phyloP scores from a whole-genome alignment of 2,113 vertebrate species.

The zebrafish (Danio rerio) region GRCz12tu NC_133189.1:44222001-44222500 shows the following conservation, averaged over 20 bases:
- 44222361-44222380: too few species aligned
- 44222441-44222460: too few species aligned
- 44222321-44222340: not conserved
- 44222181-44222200: conserved; percentile 2
- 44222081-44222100: not conserved
- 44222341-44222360: too few species aligned
- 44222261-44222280: conserved; percentile 18
- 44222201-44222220: conserved; percentile 39
- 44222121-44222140: conserved; percentile 4
- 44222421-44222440: too few species aligned
- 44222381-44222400: too few species aligned
- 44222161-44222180: conserved; percentile 29
- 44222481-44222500: too few species aligned
- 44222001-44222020: conserved; percentile 38
- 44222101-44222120: not conserved
- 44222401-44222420: too few species aligned
- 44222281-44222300: not conserved
- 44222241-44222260: conserved; percentile 18
- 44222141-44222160: conserved; percentile 8
- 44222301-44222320: not conserved
- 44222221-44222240: conserved; percentile 15
- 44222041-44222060: not conserved
- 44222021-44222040: conserved; percentile 28
- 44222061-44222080: conserved; percentile 17
- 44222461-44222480: too few species aligned